phyloP scores from a whole-genome alignment of 2,113 vertebrate species.

The Dicaeum eximium region DNA sequence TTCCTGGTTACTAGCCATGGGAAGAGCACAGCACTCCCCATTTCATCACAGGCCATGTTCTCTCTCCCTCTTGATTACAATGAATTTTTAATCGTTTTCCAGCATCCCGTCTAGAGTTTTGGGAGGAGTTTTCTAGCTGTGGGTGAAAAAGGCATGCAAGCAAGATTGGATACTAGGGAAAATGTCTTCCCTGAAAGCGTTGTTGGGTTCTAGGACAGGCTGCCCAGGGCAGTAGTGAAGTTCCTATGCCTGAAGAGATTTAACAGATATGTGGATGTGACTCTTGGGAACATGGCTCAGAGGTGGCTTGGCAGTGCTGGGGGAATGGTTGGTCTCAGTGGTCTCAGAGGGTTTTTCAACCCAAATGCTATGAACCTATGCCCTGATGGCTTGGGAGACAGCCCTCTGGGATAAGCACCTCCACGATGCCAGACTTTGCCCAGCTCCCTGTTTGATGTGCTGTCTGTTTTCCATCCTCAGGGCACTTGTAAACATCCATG shows the following conservation, averaged over 20 bases:
- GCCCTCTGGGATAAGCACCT: background rate
- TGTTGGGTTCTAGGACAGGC: background rate
- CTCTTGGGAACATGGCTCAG: background rate
- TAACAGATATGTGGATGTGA: background rate
- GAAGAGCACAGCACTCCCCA: background rate
- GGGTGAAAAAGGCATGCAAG: background rate
- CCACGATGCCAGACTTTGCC: accelerated
- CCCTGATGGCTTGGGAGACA: background rate
- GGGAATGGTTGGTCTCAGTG: background rate
- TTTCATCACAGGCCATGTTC: background rate
- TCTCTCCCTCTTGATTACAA: background rate
- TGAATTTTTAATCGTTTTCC: background rate
- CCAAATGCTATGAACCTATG: background rate
- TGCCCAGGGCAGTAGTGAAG: background rate
- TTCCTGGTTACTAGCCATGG: background rate
- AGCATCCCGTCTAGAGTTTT: background rate
- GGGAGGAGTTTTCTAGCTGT: background rate
- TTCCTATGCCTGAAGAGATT: background rate
- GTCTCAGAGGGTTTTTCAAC: background rate
- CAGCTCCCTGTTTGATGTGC: background rate
- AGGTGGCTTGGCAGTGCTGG: background rate
- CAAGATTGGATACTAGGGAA: background rate
- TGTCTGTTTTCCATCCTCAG: background rate
- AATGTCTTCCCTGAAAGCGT: background rate
- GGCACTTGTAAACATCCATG: background rate